A percentile compares a stretch with the other conserved stretches of the same genome.
phyloP scores from a whole-genome alignment of 2,797 vertebrate genomes.

The Thaleichthys pacificus region DNA sequence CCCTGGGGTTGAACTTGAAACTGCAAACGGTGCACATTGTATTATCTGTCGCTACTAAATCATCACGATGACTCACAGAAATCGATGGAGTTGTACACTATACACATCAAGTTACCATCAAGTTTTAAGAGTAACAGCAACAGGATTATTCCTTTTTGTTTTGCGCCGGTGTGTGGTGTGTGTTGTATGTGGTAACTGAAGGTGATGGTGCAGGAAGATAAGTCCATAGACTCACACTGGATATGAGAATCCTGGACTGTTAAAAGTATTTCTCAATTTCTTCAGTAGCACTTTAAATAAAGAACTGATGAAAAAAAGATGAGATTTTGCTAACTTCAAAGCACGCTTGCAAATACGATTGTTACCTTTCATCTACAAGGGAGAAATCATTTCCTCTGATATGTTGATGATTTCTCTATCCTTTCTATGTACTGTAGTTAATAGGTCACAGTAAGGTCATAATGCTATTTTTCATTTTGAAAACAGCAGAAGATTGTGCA shows the following conservation, averaged over 20 bases:
- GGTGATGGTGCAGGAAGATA: slow-evolving; percentile 66
- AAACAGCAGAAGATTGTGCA: slow-evolving; percentile 10
- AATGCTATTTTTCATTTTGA: slow-evolving; percentile 57
- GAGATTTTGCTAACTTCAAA: slow-evolving; percentile 61
- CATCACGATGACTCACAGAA: slow-evolving; percentile 29
- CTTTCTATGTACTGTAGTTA: slow-evolving; percentile 51
- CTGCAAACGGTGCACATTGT: slow-evolving; percentile 30
- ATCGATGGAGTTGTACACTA: slow-evolving; percentile 19
- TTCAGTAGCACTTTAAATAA: too few relatives aligned
- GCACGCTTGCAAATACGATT: slow-evolving; percentile 67
- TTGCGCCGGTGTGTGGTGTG: slow-evolving; percentile 42
- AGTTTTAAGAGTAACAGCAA: slow-evolving; percentile 7
- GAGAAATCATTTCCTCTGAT: slow-evolving; percentile 64
- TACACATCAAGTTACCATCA: neutral
- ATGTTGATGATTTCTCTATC: slow-evolving; percentile 48
- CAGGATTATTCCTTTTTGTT: slow-evolving; percentile 26
- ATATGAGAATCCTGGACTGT: too few relatives aligned
- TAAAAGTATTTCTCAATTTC: slow-evolving; percentile 41
- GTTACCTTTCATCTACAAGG: slow-evolving; percentile 60
- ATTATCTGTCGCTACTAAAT: slow-evolving; percentile 25
- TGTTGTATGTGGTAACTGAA: slow-evolving; percentile 56
- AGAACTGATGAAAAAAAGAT: slow-evolving; percentile 32
- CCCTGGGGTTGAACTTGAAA: slow-evolving; percentile 28
- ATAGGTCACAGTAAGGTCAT: slow-evolving; percentile 58
- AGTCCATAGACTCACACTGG: slow-evolving; percentile 52